Base-by-base conservation (phyloP, 1,140 invertebrate species). In the Drosophila rhopaloa region DNA sequence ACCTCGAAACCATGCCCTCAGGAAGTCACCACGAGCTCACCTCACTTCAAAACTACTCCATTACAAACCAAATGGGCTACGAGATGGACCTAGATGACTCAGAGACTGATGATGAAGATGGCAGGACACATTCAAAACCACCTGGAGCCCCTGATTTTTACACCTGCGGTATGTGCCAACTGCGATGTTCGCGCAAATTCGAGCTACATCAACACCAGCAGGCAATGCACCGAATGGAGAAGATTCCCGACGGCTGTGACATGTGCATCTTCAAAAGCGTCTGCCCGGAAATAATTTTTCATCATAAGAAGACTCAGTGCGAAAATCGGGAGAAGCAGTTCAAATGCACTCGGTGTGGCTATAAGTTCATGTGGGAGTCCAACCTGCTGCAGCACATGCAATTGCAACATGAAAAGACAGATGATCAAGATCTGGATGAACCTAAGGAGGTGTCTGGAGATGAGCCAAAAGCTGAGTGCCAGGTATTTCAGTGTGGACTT, bases 291-390 rank as follows among this genome's bases (percentile, higher is more conserved):
- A 47, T 92, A 0, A 74, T 92, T 19, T 73, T 56, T 5, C 75
- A 92, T 14, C 91, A 92, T 37, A 71, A 68, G 7, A 67, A 75
- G 1, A 74, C 66, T 32, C 81, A 82, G 48, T 92, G 91, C 13
- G 46, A 29, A 6, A 92, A 89, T 14, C 53, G 13, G n/a, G 76
- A 92, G 32, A 92, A 92, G 40, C 48, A 75, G 14, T 93, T 78
- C 63, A 78, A 88, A 32, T 94, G 94, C 75, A 72, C 90, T 5
- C 92, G 82, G 9, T 94, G 94, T 71, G 90, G 85, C 29, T 93
- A 93, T 62, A 78, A 77, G 60, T 94, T 94, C 47, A 92, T 92
- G 74, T 93, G 93, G 92, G 93, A 93, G 74, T 92, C 93, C n/a
- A 92, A 93, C 67, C 80, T 94, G 2, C 80, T 92, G 19, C 92